Evolutionary conservation across 1,140 invertebrate species (phyloP), one percentile per base, ranked within the genome.

Genomic region (Rhyacophila brunnea): DNA sequence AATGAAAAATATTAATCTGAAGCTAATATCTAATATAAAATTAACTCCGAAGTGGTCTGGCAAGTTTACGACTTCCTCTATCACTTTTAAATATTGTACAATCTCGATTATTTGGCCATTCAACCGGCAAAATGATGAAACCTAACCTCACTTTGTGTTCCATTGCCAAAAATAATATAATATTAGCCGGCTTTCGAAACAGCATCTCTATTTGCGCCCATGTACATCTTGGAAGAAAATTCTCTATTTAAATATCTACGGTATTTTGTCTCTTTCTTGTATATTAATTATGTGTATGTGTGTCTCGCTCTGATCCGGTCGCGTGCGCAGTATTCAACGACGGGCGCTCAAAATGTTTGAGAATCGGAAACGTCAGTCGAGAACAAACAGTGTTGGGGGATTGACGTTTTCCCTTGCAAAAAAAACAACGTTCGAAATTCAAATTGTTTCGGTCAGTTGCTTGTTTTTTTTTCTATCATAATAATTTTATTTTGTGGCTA

Each of bases 351-450:
- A 36, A 52, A 17, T 28, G 11, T 43, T 20, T 11, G 40, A 18
- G 17, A 55, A 35, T 57, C 23, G 5, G 35, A 38, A 61, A 53
- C 20, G 52, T 45, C 59, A 61, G 59, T 61, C 51, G 52, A 49
- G 59, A 49, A 36, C 32, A 20, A 46, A 32, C 20, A 10, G n/a
- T 28, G 11, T 23, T 2, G 5, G 46, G 17, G 52, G n/a, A 14
- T 11, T 34, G 53, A 35, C 52, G 59, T 32, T 48, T 36, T 51
- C 40, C 32, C 50, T 38, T 43, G 58, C 58, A 15, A n/a, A 19
- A 36, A 19, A 19, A 55, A 18, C 2, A 44, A 36, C 43, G 43
- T 20, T 55, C 52, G 52, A 46, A 34, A 55, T 55, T 38, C 6
- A 36, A 55, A 19, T 46, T 55, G 44, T 45, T 43, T 43, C 40